A percentile compares a stretch with the other conserved stretches of the same genome.
Conservation (phyloP, 2,888 invertebrate species). For the Rhingia campestris region DNA sequence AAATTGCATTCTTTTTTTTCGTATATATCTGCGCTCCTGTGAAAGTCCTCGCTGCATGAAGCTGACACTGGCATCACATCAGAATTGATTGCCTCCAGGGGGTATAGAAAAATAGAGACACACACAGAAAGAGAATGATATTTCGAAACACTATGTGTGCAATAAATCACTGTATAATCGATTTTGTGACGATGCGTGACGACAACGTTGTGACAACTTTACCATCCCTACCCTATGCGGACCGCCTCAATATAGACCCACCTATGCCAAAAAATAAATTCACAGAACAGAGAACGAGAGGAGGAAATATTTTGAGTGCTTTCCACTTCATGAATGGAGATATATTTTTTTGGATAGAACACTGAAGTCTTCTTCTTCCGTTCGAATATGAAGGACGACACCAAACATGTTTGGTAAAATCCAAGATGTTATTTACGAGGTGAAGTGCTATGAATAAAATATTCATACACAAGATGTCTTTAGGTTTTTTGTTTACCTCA, state of each 20-base stretch:
- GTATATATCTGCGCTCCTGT: not conserved
- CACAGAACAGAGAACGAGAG: not conserved
- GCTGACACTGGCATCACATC: conserved; percentile 69
- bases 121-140: conserved; percentile 60
- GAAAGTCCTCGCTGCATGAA: conserved; percentile 20
- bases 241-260: not conserved
- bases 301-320: conserved; percentile 57
- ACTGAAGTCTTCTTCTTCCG: conserved; percentile 40
- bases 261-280: conserved; percentile 4
- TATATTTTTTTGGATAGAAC: conserved; percentile 24
- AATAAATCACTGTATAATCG: conserved; percentile 74
- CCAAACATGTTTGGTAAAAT: conserved; percentile 61
- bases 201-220: conserved; percentile 69
- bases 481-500: conserved; percentile 5
- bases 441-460: conserved; percentile 63
- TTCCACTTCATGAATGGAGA: conserved; percentile 34
- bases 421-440: conserved; percentile 68
- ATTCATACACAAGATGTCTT: conserved; percentile 65
- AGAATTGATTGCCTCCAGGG: conserved; percentile 68
- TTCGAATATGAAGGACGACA: conserved; percentile 54
- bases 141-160: conserved; percentile 73
- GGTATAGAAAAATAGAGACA: conserved; percentile 48
- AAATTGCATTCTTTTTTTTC: conserved; percentile 57
- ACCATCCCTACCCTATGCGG: conserved; percentile 1
- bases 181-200: conserved; percentile 73